Conservation (phyloP, 35 echinoderm and acorn worm genomes). For the Ptychodera flava region DNA sequence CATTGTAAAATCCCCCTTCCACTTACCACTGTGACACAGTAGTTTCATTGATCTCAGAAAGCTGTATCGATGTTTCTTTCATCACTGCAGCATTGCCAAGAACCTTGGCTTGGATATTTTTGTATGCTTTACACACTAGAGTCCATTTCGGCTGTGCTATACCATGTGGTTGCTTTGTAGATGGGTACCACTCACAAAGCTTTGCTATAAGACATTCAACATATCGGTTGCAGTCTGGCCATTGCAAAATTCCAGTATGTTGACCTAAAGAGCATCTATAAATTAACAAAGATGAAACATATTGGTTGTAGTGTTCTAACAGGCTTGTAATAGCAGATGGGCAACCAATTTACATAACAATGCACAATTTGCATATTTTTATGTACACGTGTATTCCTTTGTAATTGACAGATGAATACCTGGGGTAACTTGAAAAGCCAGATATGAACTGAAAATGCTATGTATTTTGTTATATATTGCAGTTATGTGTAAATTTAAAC, state of each 20-base stretch:
- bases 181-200: conserved; percentile 21
- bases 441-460: too few relatives aligned
- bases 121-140: conserved; percentile 22
- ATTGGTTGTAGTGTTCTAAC: too few relatives aligned
- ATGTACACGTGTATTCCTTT: too few relatives aligned
- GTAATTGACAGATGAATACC: too few relatives aligned
- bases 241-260: conserved; percentile 16
- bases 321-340: too few relatives aligned
- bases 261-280: conserved; percentile 31
- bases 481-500: too few relatives aligned
- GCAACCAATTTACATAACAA: too few relatives aligned
- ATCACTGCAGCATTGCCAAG: neutral
- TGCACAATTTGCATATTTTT: too few relatives aligned
- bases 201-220: conserved; percentile 47
- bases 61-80: neutral
- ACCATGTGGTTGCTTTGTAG: neutral
- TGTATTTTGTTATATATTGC: too few relatives aligned
- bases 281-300: conserved; percentile 3
- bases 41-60: conserved; percentile 30
- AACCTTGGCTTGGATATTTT: conserved; percentile 23
- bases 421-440: too few relatives aligned
- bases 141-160: conserved; percentile 1
- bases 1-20: too few relatives aligned
- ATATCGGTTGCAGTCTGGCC: conserved; percentile 29
- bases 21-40: conserved; percentile 35